Evolutionary conservation across 2,888 invertebrate genomes (phyloP).

Genomic region (Mimachlamys varia): DNA sequence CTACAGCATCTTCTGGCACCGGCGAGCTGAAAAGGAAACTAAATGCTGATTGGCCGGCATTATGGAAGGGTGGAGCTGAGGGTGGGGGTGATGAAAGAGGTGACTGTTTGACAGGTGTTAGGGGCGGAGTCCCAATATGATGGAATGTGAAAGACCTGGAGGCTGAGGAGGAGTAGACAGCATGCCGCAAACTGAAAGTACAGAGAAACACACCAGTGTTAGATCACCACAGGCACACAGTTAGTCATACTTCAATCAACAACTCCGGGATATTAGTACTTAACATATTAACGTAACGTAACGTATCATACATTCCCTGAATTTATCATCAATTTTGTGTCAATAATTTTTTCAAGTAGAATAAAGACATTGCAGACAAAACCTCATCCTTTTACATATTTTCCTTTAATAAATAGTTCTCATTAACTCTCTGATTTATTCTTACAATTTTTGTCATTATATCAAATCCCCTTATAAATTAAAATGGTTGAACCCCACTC

Average conservation of each 20-base stretch:
- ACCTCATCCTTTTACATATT: too few relatives aligned
- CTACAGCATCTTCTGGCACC: constrained; percentile 74
- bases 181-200: constrained; percentile 54
- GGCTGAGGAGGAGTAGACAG: constrained; percentile 44
- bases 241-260: neutral
- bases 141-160: constrained; percentile 47
- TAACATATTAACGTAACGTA: neutral
- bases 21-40: constrained; percentile 79
- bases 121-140: constrained; percentile 48
- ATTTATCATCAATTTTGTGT: too few relatives aligned
- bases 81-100: constrained; percentile 59
- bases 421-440: too few relatives aligned
- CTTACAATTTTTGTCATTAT: too few relatives aligned
- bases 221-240: neutral
- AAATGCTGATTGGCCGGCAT: constrained; percentile 65
- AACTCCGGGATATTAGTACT: neutral
- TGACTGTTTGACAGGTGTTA: constrained; percentile 42
- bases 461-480: too few relatives aligned
- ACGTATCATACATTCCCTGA: too few relatives aligned
- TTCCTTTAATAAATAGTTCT: too few relatives aligned
- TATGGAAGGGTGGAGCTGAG: constrained; percentile 58
- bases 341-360: too few relatives aligned
- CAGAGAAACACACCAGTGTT: constrained; percentile 39
- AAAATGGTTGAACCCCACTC: too few relatives aligned
- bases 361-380: too few relatives aligned